Base-by-base conservation (phyloP, 2,888 invertebrate species). In the Venustoraphidia nigricollis region DNA sequence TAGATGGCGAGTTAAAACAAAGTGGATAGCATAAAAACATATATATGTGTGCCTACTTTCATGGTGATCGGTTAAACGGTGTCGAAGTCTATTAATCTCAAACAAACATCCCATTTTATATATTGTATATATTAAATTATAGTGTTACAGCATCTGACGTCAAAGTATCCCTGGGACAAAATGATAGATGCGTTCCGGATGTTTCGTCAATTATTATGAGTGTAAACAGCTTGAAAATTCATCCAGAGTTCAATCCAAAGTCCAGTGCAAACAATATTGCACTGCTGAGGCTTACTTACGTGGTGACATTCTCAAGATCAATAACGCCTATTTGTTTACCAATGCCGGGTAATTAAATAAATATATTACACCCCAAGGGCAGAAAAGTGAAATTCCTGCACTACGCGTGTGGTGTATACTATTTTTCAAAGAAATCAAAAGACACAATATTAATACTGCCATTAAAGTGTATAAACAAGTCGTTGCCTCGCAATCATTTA, bases 321-420 rank as follows among this genome's bases (percentile, higher is more conserved):
- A 69, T 79, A 42, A 64, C 70, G 2, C 78, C 80, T 1, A 71
- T 81, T 46, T 75, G 75, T 52, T 58, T 82, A 53, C 74, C 78
- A 3, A 61, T 67, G 49, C 66, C 72, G 47, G 69, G 71, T 69
- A 58, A 60, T 51, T 57, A 42, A 17, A 45, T 36, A 45, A n/a
- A 3, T 27, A 9, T 13, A 42, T 2, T 11, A 9, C 8, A n/a
- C 17, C 2, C 6, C 39, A 17, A 43, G 2, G 34, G 36, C 13
- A 36, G 36, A 34, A 44, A 35, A 14, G 36, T 44, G 14, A 43
- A 10, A 9, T 35, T 39, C 38, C 39, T 27, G 10, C 6, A 37
- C 9, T 2, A n/a, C n/a, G n/a, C n/a, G n/a, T n/a, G n/a, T n/a
- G n/a, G n/a, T n/a, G n/a, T n/a, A n/a, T n/a, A n/a, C n/a, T n/a